Conservation (phyloP, 1,140 invertebrate species). For the Leptinotarsa undecemlineata region DNA sequence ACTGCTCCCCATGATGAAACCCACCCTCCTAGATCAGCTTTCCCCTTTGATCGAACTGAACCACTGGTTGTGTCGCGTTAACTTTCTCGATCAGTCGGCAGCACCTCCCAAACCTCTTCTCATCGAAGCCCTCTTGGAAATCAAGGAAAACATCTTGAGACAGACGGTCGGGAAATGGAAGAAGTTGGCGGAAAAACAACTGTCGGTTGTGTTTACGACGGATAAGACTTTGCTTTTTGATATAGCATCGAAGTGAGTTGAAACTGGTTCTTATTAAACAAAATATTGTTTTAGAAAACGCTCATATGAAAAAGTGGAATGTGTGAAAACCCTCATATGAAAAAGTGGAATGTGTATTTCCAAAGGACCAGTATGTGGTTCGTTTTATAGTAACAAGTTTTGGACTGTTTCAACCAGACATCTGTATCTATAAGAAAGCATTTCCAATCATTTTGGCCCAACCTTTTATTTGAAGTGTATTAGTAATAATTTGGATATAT, state of each 20-base stretch:
- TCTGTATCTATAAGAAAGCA: too few relatives aligned
- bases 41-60: constrained; percentile 74
- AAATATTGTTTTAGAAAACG: too few relatives aligned
- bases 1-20: constrained; percentile 54
- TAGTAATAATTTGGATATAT: too few relatives aligned
- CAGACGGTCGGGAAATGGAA: constrained; percentile 61
- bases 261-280: neutral
- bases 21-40: constrained; percentile 71
- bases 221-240: constrained; percentile 58
- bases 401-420: too few relatives aligned
- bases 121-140: constrained; percentile 64
- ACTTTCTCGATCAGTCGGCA: constrained; percentile 49
- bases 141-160: constrained; percentile 57
- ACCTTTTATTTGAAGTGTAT: too few relatives aligned
- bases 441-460: too few relatives aligned
- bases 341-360: too few relatives aligned
- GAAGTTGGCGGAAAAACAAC: constrained; percentile 62
- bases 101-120: constrained; percentile 54
- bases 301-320: too few relatives aligned
- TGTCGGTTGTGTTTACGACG: constrained; percentile 58
- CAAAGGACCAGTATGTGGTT: too few relatives aligned
- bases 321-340: too few relatives aligned
- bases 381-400: too few relatives aligned
- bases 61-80: constrained; percentile 65
- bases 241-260: constrained; percentile 56